phyloP scores from a whole-genome alignment of 2,113 vertebrate genomes.

The Paedocypris sp. region DNA sequence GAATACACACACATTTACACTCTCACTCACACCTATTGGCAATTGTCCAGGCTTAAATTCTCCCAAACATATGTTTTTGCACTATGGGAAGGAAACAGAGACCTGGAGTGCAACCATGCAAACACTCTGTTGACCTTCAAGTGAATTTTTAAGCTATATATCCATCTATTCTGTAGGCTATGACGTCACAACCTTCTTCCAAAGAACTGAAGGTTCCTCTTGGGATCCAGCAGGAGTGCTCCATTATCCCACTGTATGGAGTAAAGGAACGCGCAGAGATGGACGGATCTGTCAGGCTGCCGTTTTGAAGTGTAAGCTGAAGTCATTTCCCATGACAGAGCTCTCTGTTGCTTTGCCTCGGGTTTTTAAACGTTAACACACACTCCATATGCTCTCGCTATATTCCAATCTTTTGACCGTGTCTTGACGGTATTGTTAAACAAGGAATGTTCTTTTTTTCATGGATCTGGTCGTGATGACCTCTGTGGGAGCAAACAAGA shows the following conservation, averaged over 20 bases:
- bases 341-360: background rate
- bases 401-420: constrained; percentile 5
- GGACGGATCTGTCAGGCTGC: constrained; percentile 9
- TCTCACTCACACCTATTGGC: no score
- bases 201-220: background rate
- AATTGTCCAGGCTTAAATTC: no score
- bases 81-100: no score
- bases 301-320: constrained; percentile 15
- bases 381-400: constrained; percentile 49
- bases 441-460: constrained; percentile 45
- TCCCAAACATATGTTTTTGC: no score
- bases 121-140: background rate
- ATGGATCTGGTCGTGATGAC: constrained; percentile 39
- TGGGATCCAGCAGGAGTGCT: background rate
- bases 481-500: constrained; percentile 38
- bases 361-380: constrained; percentile 31
- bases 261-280: background rate
- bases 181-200: constrained; percentile 1
- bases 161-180: background rate
- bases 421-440: constrained; percentile 52
- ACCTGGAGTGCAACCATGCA: background rate
- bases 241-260: constrained; percentile 9
- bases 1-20: no score
- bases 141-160: background rate
- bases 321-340: background rate